Base-by-base conservation (phyloP, 2,888 invertebrate species). In the Clusia tigrina region DNA sequence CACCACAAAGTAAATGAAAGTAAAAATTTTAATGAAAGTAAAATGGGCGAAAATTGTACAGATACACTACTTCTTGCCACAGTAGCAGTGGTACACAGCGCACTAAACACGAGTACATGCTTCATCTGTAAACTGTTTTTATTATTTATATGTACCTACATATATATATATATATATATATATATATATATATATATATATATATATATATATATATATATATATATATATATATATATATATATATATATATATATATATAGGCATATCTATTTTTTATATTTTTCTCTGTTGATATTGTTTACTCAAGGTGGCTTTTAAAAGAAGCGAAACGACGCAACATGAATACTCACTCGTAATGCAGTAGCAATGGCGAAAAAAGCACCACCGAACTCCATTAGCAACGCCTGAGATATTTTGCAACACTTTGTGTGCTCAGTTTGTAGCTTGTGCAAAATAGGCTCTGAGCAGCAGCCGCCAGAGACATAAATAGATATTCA, bases 31-130 rank as follows among this genome's bases (percentile, higher is more conserved):
- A 66, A 74, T 73, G 79, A 78, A 79, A 79, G 79, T 78, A 76
- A 80, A 78, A 77, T 76, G 73, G 70, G 74, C 69, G 71, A 69
- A 76, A 74, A 74, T 78, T n/a, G n/a, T n/a, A n/a, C 63, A 67
- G 67, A 65, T 68, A 69, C 67, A 69, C 66, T 68, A n/a, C n/a
- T 72, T 73, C 62, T 71, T 62, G 65, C 64, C 58, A 54, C 65
- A 54, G 67, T 62, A 54, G 67, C 32, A 25, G 54, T 42, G 10
- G 26, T 60, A 42, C 54, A 22, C 48, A 24, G 5, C 9, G 15
- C 20, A 54, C 23, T 26, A 9, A 20, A n/a, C 54, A 58, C 38
- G 54, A n/a, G 53, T 53, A 59, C 38, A 59, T 22, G 25, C 26
- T 32, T 25, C 18, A 55, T 26, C 37, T 55, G 17, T 18, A n/a